phyloP scores from a whole-genome alignment of 2,888 invertebrate species.

The Nesidiocoris tenuis region DNA sequence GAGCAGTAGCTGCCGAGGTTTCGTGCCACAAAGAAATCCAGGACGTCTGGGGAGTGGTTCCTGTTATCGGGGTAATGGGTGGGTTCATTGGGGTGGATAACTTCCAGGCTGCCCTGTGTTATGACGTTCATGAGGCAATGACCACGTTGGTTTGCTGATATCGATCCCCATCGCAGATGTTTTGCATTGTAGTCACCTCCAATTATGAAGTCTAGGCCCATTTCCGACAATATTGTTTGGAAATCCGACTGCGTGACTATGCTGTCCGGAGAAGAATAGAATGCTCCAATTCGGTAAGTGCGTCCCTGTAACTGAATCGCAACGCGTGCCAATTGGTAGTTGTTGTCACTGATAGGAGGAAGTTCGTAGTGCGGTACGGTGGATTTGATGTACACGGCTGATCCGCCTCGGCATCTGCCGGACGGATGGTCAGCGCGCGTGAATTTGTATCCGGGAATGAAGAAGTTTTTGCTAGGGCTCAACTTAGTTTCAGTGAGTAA shows the following conservation, averaged over 20 bases:
- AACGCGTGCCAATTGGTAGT: slow-evolving; percentile 5
- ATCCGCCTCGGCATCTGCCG: background rate
- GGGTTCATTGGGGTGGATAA: background rate
- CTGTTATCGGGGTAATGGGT: slow-evolving; percentile 16
- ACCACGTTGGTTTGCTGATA: background rate
- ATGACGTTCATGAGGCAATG: background rate
- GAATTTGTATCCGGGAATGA: slow-evolving; percentile 18
- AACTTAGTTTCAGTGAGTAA: slow-evolving; percentile 30
- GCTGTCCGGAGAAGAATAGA: slow-evolving; percentile 7
- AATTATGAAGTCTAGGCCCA: slow-evolving; percentile 16
- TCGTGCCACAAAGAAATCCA: background rate
- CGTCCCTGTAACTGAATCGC: background rate
- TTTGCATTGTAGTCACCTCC: slow-evolving; percentile 14
- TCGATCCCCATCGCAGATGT: background rate
- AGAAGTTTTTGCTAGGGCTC: slow-evolving; percentile 2
- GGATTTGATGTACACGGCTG: no score
- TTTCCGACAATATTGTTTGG: background rate
- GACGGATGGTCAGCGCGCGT: slow-evolving; percentile 20
- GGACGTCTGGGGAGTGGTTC: background rate
- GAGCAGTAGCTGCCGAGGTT: background rate
- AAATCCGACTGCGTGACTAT: background rate
- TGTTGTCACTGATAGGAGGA: background rate
- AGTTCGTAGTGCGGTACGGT: slow-evolving; percentile 10
- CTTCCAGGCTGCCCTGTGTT: background rate
- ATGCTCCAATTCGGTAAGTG: slow-evolving; percentile 11